Conservation (phyloP, 1,140 invertebrate species). For the Ectropis grisescens region DNA sequence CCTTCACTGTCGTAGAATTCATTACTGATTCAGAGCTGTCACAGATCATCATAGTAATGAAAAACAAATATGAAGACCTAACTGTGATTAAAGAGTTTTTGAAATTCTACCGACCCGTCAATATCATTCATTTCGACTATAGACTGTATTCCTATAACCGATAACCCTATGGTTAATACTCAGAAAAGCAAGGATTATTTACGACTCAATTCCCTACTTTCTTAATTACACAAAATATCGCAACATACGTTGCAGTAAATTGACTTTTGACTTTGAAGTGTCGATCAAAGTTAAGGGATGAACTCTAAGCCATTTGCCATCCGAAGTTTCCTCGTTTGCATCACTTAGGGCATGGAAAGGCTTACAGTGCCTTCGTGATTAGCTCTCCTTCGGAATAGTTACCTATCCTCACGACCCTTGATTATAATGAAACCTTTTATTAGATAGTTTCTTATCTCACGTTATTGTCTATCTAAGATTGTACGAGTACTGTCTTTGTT, state of each 20-base stretch:
- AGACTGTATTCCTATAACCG: too few species aligned
- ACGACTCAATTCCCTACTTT: too few species aligned
- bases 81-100: too few species aligned
- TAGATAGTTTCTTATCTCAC: conserved; percentile 2
- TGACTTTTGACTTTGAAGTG: conserved; percentile 44
- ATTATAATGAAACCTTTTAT: conserved; percentile 16
- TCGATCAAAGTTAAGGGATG: conserved; percentile 51
- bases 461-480: too few species aligned
- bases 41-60: conserved; percentile 22
- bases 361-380: conserved; percentile 34
- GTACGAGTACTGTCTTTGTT: too few species aligned
- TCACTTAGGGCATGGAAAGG: conserved; percentile 45
- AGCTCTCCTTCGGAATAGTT: conserved; percentile 17
- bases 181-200: too few species aligned
- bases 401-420: conserved; percentile 5
- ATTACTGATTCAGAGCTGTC: conserved; percentile 30
- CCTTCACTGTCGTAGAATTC: conserved; percentile 30
- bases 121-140: too few species aligned
- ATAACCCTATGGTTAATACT: too few species aligned
- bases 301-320: conserved; percentile 42
- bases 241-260: conserved; percentile 24
- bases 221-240: too few species aligned
- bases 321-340: conserved; percentile 56
- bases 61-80: too few species aligned
- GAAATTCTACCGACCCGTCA: too few species aligned